phyloP scores from a whole-genome alignment of 2,888 invertebrate species.

The Girardia tigrina region DNA sequence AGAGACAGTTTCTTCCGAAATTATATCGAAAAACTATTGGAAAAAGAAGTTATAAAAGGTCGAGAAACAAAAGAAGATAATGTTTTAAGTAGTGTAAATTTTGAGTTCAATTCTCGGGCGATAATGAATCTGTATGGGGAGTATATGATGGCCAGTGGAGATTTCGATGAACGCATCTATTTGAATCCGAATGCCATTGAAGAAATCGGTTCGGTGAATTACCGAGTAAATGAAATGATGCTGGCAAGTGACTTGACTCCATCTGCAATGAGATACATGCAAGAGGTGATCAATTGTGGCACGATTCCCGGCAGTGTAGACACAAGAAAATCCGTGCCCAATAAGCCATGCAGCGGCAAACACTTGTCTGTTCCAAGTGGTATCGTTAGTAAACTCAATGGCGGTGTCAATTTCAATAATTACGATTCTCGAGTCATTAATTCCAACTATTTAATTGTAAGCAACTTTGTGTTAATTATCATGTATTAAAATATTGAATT shows the following conservation, averaged over 20 bases:
- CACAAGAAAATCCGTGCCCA: background rate
- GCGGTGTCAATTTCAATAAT: constrained; percentile 29
- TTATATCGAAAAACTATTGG: constrained; percentile 36
- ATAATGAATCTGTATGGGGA: constrained; percentile 76
- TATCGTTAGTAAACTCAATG: constrained; percentile 23
- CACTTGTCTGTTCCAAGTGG: background rate
- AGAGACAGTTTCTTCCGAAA: constrained; percentile 35
- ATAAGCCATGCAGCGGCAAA: background rate
- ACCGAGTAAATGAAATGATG: background rate
- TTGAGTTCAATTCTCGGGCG: constrained; percentile 34
- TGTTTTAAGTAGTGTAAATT: constrained; percentile 34
- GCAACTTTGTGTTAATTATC: no score
- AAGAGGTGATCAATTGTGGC: constrained; percentile 20
- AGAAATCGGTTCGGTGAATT: constrained; percentile 53
- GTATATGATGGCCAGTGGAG: constrained; percentile 73
- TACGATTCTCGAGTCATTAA: constrained; percentile 4
- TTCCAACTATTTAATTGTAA: constrained; percentile 2
- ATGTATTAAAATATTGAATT: no score
- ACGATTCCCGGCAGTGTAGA: background rate
- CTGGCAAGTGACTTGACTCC: constrained; percentile 27
- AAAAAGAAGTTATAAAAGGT: constrained; percentile 35
- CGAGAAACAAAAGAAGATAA: constrained; percentile 30
- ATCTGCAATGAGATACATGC: constrained; percentile 25
- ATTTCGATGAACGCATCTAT: constrained; percentile 90
- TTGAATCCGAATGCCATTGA: constrained; percentile 60